phyloP scores from a whole-genome alignment of 2,888 invertebrate genomes.

The Drosophila mettleri region DNA sequence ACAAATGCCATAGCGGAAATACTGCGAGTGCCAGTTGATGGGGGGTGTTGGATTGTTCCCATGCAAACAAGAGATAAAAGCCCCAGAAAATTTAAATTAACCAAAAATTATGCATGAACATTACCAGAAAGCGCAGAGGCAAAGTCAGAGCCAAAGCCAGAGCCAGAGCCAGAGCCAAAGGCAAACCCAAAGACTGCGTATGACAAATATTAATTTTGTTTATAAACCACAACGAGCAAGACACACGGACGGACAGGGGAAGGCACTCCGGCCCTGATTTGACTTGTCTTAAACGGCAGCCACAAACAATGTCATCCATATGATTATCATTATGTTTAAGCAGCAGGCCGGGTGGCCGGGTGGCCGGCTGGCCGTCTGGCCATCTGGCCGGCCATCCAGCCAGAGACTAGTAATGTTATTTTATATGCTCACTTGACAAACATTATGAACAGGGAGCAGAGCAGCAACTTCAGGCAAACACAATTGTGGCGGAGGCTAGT shows the following conservation, averaged over 20 bases:
- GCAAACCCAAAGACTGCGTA: slow-evolving; percentile 44
- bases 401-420: slow-evolving; percentile 64
- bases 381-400: not conserved
- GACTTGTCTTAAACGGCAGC: slow-evolving; percentile 62
- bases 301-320: slow-evolving; percentile 79
- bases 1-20: slow-evolving; percentile 59
- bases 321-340: slow-evolving; percentile 72
- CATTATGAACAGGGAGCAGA: slow-evolving; percentile 57
- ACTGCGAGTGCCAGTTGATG: slow-evolving; percentile 17
- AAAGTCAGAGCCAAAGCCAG: slow-evolving; percentile 7
- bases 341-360: slow-evolving; percentile 19
- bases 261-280: slow-evolving; percentile 35
- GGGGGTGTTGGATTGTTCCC: slow-evolving; percentile 22
- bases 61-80: slow-evolving; percentile 79
- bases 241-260: not conserved
- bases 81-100: slow-evolving; percentile 80
- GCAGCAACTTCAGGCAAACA: slow-evolving; percentile 53
- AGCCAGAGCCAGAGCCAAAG: not conserved
- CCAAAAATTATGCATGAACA: slow-evolving; percentile 83
- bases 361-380: not conserved
- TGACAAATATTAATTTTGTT: slow-evolving; percentile 81
- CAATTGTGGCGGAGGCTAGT: slow-evolving; percentile 22
- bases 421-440: slow-evolving; percentile 75
- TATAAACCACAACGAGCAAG: slow-evolving; percentile 55
- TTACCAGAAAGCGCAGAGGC: slow-evolving; percentile 54